phyloP scores from a whole-genome alignment of 2,888 invertebrate genomes.

The Zaprionus bogoriensis region DNA sequence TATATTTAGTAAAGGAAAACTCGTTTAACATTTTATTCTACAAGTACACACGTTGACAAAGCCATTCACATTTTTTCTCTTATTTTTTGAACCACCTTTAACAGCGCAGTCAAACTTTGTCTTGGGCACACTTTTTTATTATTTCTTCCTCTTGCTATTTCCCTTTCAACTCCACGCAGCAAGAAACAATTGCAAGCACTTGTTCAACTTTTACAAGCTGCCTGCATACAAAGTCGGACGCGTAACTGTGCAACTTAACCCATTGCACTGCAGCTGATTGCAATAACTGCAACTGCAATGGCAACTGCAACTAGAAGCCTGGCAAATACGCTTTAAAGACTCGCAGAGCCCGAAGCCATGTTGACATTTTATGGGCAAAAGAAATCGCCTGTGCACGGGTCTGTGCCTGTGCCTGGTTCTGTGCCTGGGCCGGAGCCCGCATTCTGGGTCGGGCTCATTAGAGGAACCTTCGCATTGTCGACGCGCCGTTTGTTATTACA shows the following conservation, averaged over 20 bases:
- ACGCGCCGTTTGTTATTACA: slow-evolving; percentile 54
- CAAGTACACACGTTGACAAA: too few species aligned
- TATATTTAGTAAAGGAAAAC: too few species aligned
- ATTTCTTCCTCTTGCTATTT: too few species aligned
- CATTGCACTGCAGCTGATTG: slow-evolving; percentile 28
- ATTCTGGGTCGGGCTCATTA: slow-evolving; percentile 66
- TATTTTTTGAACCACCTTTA: too few species aligned
- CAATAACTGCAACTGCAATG: slow-evolving; percentile 13
- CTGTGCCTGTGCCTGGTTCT: background rate
- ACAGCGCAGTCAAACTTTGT: too few species aligned
- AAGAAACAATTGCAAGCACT: slow-evolving; percentile 26
- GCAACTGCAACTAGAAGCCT: background rate
- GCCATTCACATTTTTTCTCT: too few species aligned
- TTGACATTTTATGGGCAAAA: slow-evolving; percentile 38
- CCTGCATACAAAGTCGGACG: slow-evolving; percentile 27
- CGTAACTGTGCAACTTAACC: slow-evolving; percentile 16
- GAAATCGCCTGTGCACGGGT: slow-evolving; percentile 27
- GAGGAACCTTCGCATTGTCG: slow-evolving; percentile 57
- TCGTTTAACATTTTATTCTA: too few species aligned
- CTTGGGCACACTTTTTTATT: too few species aligned
- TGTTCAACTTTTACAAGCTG: slow-evolving; percentile 39
- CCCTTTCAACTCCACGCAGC: too few species aligned
- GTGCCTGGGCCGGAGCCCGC: background rate
- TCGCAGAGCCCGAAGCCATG: slow-evolving; percentile 27
- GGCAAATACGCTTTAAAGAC: slow-evolving; percentile 26